phyloP scores from a whole-genome alignment of 2,113 vertebrate genomes.

The Charadrius vociferus region DNA sequence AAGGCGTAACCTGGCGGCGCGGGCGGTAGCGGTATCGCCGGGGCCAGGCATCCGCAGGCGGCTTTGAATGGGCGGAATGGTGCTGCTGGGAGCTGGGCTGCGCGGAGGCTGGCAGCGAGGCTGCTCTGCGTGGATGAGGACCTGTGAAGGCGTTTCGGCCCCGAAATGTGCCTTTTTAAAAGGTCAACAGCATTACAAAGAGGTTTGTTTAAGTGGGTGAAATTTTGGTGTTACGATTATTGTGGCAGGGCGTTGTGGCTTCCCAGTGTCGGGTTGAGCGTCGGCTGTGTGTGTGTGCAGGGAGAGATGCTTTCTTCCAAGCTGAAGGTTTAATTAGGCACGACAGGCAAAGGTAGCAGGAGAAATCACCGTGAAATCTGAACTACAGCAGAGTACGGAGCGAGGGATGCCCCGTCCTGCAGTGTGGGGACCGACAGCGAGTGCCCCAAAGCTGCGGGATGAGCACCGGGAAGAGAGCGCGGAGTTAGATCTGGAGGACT shows the following conservation, averaged over 20 bases:
- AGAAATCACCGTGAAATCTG: background rate
- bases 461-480: background rate
- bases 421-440: rapidly evolving
- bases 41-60: slow-evolving; percentile 31
- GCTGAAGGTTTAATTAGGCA: background rate
- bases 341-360: background rate
- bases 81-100: background rate
- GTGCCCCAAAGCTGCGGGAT: rapidly evolving
- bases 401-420: background rate
- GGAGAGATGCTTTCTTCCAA: background rate
- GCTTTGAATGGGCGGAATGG: background rate
- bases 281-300: background rate
- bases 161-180: background rate
- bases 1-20: background rate
- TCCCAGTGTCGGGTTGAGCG: rapidly evolving
- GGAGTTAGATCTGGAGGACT: background rate
- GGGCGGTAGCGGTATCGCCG: background rate
- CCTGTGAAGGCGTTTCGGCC: background rate
- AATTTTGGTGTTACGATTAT: background rate
- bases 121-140: background rate
- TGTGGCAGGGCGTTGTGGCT: background rate
- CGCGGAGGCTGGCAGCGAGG: background rate
- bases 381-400: background rate
- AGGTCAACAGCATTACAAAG: background rate
- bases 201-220: background rate